Evolutionary conservation across 2,797 vertebrate species (phyloP), one percentile per base, ranked within the genome.

Genomic region (Scarus forsteni): DNA sequence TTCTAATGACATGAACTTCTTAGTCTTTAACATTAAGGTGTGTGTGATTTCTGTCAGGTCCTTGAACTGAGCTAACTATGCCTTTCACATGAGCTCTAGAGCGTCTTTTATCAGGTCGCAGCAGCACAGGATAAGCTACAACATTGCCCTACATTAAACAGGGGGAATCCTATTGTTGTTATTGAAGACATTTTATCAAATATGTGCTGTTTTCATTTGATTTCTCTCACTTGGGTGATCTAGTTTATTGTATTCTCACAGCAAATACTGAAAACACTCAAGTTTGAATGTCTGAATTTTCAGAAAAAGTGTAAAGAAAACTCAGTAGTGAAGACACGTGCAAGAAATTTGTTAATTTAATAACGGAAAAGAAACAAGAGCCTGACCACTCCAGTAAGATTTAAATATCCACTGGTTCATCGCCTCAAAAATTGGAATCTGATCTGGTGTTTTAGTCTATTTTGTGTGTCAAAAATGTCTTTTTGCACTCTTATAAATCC

Each of bases 51-150:
- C 43, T 80, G 81, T 91, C 84, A 36, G 73, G 75, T 83, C 82
- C 70, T 80, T 77, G 60, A 82, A 77, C 74, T 80, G 77, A 87
- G 80, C 78, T 79, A 80, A 81, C 76, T 86, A 86, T 81, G 88
- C 85, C 80, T 87, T 89, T 90, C 73, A 88, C 73, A 54, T 50
- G 57, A 85, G 81, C 83, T 85, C 79, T 79, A 70, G 78, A 89
- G 79, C 71, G 66, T 93, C 27, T 89, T 88, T 82, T 73, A 86
- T 90, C 84, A 87, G 88, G 83, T 82, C 60, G 89, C 88, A 88
- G 90, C 88, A 90, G 91, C 86, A 87, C 86, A 91, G 90, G 89
- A 89, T 90, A 88, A 91, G 89, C 87, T 90, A 62, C 81, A 83
- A 55, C 50, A 50, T 39, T 80, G 76, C 82, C 72, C 76, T 54